Percentiles rank a stretch among this genome's conserved stretches.
Evolutionary conservation across 2,113 vertebrate genomes (phyloP).

Genomic region (Cyrtonyx montezumae): DNA sequence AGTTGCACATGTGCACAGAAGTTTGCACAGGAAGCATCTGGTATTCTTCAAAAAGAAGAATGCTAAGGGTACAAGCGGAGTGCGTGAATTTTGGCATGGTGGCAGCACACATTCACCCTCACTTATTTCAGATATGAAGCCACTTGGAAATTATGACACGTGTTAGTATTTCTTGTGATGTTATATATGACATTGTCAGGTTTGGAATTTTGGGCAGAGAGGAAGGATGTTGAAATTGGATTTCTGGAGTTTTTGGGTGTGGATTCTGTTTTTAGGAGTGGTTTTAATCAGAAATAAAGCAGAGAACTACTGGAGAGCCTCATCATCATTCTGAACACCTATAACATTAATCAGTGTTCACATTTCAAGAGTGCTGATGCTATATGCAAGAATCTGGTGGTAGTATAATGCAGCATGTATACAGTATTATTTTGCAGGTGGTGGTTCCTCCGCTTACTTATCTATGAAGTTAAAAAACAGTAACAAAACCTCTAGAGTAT

Average conservation of each 20-base stretch:
- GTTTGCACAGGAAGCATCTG: constrained; percentile 65
- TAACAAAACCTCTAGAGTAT: not conserved
- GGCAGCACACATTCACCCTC: not conserved
- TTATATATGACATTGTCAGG: not conserved
- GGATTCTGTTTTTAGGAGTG: not conserved
- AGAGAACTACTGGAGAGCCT: not conserved
- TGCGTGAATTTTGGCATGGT: not conserved
- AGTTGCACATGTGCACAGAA: constrained; percentile 54
- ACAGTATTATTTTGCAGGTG: not conserved
- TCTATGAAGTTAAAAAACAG: not conserved
- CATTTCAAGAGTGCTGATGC: not conserved
- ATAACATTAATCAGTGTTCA: not conserved
- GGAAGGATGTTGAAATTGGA: not conserved
- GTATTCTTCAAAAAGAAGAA: constrained; percentile 27
- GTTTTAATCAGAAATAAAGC: not conserved
- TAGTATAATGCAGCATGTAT: not conserved
- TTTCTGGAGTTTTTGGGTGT: not conserved
- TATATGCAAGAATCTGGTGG: not conserved
- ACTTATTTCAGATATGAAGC: not conserved
- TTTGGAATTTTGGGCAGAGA: not conserved
- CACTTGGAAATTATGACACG: not conserved
- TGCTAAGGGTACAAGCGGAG: not conserved
- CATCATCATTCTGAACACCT: not conserved
- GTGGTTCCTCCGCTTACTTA: not conserved
- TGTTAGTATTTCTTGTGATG: not conserved